Conservation (phyloP, 2,113 vertebrate species). For the Albula glossodonta region DNA sequence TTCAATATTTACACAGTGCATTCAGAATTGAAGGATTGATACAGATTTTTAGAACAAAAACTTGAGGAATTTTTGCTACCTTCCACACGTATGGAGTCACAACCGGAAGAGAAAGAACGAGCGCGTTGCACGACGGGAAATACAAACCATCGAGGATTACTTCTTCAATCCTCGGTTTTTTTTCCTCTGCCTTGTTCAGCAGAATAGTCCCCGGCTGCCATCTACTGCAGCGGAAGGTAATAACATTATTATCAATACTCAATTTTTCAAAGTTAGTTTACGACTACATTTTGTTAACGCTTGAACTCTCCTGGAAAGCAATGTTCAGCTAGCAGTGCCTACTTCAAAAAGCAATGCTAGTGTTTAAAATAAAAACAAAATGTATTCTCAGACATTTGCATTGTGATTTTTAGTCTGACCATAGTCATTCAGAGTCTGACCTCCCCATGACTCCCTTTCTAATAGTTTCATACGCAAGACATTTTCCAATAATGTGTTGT, state of each 20-base stretch:
- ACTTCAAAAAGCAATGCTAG: too few species aligned
- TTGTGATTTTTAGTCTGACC: too few species aligned
- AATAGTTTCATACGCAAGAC: not conserved
- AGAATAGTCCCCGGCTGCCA: not conserved
- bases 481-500: not conserved
- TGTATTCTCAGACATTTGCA: too few species aligned
- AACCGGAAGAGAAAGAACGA: slow-evolving; percentile 70
- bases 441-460: not conserved
- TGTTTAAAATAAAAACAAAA: too few species aligned
- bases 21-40: slow-evolving; percentile 48
- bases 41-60: slow-evolving; percentile 42
- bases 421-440: too few species aligned
- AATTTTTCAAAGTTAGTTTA: too few species aligned
- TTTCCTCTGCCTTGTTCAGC: not conserved
- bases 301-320: too few species aligned
- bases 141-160: slow-evolving; percentile 18
- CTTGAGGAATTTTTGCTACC: slow-evolving; percentile 44
- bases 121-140: not conserved
- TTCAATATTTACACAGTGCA: rapidly evolving
- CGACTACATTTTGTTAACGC: too few species aligned
- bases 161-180: not conserved
- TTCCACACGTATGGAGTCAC: slow-evolving; percentile 59
- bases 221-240: not conserved
- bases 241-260: not conserved
- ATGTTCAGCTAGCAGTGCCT: too few species aligned